Evolutionary conservation across 2,888 invertebrate genomes (phyloP), one percentile per base, ranked within the genome.

Genomic region (Diachrysia chrysitis): DNA sequence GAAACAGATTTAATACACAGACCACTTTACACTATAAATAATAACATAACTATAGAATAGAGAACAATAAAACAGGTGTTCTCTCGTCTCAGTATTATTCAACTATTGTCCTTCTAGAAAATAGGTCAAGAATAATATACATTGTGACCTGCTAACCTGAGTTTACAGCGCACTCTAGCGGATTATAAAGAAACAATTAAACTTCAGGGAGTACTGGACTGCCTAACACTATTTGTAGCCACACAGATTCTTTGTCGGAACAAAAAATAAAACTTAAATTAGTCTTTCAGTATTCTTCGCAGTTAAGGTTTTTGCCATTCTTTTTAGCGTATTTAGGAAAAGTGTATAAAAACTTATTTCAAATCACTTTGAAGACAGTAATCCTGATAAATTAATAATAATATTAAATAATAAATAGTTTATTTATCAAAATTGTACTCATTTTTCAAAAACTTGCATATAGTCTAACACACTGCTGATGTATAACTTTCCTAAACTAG

Each of bases 101-200:
- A 23, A 14, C 19, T 19, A 17, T 9, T 51, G 51, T 21, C 21
- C 51, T 51, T 21, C 23, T 25, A 23, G 21, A 1, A 76, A 57
- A 57, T 72, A 59, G 71, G 71, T 72, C 72, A 72, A 70, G 76
- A 46, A 63, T 17, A 9, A 19, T 21, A 25, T 35, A 35, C 58
- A 69, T 70, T 42, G 57, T 63, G 71, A 46, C 2, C 25, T 23
- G 58, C 59, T 76, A 76, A 35, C 32, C 58, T 53, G 17, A 37
- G 62, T 35, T 19, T 23, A 2, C 16, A 53, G 6, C 19, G 14
- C 53, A 23, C 51, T 16, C 23, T 25, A 6, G 23, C 23, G 53
- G 23, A 53, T 23, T 53, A 23, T 21, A 53, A 53, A 46, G 35
- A 12, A 46, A 25, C 55, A 14, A 10, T 19, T 48, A 17, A 48